phyloP scores from a whole-genome alignment of 2,888 invertebrate genomes.

The Drosophila cognata region DNA sequence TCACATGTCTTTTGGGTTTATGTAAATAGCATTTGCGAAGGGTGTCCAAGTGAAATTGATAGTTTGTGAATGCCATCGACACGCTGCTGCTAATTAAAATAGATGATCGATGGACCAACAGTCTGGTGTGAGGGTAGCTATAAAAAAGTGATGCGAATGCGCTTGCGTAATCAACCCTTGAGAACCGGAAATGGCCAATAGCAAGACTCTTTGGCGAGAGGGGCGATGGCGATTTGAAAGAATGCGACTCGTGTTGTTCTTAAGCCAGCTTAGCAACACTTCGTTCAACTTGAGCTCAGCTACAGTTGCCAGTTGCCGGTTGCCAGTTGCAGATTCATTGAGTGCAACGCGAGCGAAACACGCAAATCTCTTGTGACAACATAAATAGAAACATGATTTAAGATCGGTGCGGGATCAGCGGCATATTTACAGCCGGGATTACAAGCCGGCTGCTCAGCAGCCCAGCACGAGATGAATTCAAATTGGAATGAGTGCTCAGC shows the following conservation, averaged over 20 bases:
- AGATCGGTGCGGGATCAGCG: conserved; percentile 82
- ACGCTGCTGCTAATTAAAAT: conserved; percentile 80
- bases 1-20: conserved; percentile 71
- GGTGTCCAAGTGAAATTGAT: conserved; percentile 78
- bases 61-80: conserved; percentile 79
- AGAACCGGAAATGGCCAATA: conserved; percentile 52
- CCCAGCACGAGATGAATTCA: conserved; percentile 36
- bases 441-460: conserved; percentile 63
- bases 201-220: neutral
- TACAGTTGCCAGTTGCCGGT: neutral
- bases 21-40: conserved; percentile 66
- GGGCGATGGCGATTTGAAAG: conserved; percentile 26
- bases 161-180: conserved; percentile 61
- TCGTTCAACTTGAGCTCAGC: conserved; percentile 44
- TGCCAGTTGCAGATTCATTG: conserved; percentile 37
- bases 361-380: conserved; percentile 83
- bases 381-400: conserved; percentile 84
- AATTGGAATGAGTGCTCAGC: conserved; percentile 24
- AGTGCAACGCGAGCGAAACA: conserved; percentile 53
- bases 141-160: conserved; percentile 42
- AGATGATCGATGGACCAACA: conserved; percentile 71
- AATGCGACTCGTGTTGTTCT: conserved; percentile 45
- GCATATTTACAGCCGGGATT: conserved; percentile 83
- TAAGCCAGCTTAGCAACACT: conserved; percentile 78
- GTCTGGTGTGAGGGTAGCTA: conserved; percentile 28